These are phyloP conservation scores for Cyprinella venusta DNA, from an alignment of 2,797 vertebrate genomes.

Conservation along the genomic window DNA sequence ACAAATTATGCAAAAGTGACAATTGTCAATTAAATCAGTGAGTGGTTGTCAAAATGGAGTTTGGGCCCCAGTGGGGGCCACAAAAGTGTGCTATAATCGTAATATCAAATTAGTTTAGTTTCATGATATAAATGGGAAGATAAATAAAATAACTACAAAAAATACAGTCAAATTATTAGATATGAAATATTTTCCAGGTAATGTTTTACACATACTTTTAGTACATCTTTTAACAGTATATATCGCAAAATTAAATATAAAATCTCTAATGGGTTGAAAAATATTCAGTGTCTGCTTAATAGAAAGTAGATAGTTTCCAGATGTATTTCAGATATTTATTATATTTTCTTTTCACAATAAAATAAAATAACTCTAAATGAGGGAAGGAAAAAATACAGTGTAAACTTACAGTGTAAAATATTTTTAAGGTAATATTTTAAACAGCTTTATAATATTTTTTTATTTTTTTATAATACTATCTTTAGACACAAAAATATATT, in stretches of 20 bases:
- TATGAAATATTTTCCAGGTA: too few relatives aligned
- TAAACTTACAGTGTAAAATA: background rate
- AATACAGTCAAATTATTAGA: background rate
- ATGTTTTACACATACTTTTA: background rate
- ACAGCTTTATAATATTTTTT: background rate
- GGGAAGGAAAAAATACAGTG: background rate
- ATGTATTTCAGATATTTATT: background rate
- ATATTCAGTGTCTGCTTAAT: background rate
- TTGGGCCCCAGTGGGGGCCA: background rate
- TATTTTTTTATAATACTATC: too few relatives aligned
- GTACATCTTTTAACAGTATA: background rate
- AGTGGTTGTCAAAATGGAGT: background rate
- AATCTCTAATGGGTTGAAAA: background rate
- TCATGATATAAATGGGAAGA: background rate
- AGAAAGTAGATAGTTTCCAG: background rate
- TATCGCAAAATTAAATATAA: background rate
- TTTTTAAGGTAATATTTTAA: background rate
- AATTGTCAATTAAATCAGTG: background rate
- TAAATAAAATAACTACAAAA: background rate
- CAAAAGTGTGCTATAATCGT: background rate
- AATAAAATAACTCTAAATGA: background rate
- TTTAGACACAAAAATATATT: background rate
- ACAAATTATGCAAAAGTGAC: background rate
- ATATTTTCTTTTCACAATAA: background rate
- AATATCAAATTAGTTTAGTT: too few relatives aligned